Evolutionary conservation across 2,113 vertebrate species (phyloP), one percentile per base, ranked within the genome.

Genomic region (Ornithorhynchus anatinus): DNA sequence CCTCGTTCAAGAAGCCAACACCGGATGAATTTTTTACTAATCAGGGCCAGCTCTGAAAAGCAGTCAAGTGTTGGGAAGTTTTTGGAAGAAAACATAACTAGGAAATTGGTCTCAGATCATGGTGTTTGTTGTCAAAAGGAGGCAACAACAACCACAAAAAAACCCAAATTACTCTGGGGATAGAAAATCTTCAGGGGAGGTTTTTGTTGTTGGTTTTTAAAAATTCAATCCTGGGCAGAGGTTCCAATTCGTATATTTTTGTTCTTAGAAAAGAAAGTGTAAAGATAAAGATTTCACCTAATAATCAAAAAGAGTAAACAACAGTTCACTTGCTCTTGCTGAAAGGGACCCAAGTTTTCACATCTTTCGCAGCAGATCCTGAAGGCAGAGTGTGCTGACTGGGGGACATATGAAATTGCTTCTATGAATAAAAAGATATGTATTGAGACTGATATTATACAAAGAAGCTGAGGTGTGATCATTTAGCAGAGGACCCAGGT

Each of bases 1-100:
- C 79, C 56, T 83, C 63, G 67, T 68, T 76, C 64, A 76, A 27
- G 70, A 69, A 66, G 66, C 63, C 39, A 52, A 29, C 0, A 29
- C 60, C 59, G 85, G 72, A 50, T 72, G 69, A 53, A 69, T 69
- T 14, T 50, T 27, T 68, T 53, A 65, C 6, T 65, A 65, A 27
- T 45, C 82, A 57, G 72, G 69, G 17, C 13, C 9, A 29, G 57
- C 48, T 50, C 65, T 75, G 47, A 43, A 51, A 59, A 59, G 44
- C 36, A 42, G 17, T 16, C 45, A 54, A 59, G 47, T 58, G 40
- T 56, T 58, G 68, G 3, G 1, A 37, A 37, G 51, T 60, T 38
- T 29, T 35, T 27, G n/a, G 12, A 61, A 50, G 47, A 70, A 40
- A 16, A 51, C 47, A 19, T 38, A 45, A 43, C 25, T 31, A 44